Conservation (phyloP, 2,888 invertebrate genomes). For the Charanyca ferruginea region DNA sequence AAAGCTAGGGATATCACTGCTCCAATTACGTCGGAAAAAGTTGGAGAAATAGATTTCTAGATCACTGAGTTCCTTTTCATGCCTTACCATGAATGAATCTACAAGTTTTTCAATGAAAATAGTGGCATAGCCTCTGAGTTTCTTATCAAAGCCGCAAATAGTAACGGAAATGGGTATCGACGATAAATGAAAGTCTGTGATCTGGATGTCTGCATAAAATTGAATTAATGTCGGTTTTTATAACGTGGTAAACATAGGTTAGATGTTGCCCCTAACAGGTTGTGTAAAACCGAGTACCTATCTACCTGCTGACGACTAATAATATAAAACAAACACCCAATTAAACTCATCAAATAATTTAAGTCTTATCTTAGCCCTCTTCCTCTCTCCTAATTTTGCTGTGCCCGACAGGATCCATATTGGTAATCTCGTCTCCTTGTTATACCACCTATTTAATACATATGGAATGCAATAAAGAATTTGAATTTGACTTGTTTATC, state of each 20-base stretch:
- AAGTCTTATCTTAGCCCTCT: too few species aligned
- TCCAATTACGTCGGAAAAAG: conserved; percentile 33
- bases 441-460: too few species aligned
- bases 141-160: conserved; percentile 59
- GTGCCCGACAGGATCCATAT: too few species aligned
- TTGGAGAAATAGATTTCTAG: conserved; percentile 39
- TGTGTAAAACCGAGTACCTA: neutral
- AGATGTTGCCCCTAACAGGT: neutral
- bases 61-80: conserved; percentile 29
- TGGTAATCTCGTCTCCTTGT: too few species aligned
- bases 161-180: conserved; percentile 52
- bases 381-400: too few species aligned
- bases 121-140: conserved; percentile 34
- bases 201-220: conserved; percentile 44
- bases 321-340: too few species aligned
- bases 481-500: conserved; percentile 5
- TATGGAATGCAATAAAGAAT: too few species aligned
- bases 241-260: conserved; percentile 5
- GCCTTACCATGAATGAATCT: conserved; percentile 52
- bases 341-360: too few species aligned
- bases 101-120: conserved; percentile 45
- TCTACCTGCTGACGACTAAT: neutral
- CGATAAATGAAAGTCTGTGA: conserved; percentile 53
- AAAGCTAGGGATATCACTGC: conserved; percentile 37
- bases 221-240: conserved; percentile 48